A percentile compares a stretch with the other conserved stretches of the same genome.
phyloP scores from a whole-genome alignment of 2,888 invertebrate genomes.

The Anagyrus pseudococci region DNA sequence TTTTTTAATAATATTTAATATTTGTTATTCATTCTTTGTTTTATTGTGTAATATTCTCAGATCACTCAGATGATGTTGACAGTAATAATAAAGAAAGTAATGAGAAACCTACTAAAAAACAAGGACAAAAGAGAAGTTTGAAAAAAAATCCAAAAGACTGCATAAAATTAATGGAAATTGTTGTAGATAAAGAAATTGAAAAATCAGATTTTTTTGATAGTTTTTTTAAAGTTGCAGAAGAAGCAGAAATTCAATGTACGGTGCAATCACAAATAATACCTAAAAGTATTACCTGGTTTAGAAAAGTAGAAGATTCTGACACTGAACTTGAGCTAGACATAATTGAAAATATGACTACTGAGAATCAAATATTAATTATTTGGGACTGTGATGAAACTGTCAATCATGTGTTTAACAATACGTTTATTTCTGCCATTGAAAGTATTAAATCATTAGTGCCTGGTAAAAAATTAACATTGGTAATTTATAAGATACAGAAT shows the following conservation, averaged over 20 bases:
- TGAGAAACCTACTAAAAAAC: not conserved
- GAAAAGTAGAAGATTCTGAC: conserved; percentile 49
- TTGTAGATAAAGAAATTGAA: conserved; percentile 46
- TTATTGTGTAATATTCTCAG: not conserved
- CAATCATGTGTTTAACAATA: conserved; percentile 51
- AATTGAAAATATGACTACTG: conserved; percentile 38
- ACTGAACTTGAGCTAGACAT: conserved; percentile 46
- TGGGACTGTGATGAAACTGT: conserved; percentile 59
- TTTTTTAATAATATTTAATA: not conserved
- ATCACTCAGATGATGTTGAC: not conserved
- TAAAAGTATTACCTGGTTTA: conserved; percentile 61
- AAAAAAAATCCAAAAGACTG: conserved; percentile 50
- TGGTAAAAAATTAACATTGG: conserved; percentile 55
- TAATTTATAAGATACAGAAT: conserved; percentile 58
- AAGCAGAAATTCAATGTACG: conserved; percentile 50
- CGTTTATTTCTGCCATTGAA: conserved; percentile 52
- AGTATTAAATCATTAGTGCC: conserved; percentile 48
- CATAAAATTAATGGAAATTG: conserved; percentile 50
- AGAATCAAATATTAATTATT: conserved; percentile 58
- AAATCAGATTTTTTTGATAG: conserved; percentile 41
- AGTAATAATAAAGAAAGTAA: not conserved
- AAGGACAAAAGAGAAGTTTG: conserved; percentile 24
- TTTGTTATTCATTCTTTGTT: not conserved
- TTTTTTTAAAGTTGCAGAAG: conserved; percentile 50
- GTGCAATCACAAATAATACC: conserved; percentile 53